Conservation (phyloP, 2,888 invertebrate genomes). For the Andrena bucephala region DNA sequence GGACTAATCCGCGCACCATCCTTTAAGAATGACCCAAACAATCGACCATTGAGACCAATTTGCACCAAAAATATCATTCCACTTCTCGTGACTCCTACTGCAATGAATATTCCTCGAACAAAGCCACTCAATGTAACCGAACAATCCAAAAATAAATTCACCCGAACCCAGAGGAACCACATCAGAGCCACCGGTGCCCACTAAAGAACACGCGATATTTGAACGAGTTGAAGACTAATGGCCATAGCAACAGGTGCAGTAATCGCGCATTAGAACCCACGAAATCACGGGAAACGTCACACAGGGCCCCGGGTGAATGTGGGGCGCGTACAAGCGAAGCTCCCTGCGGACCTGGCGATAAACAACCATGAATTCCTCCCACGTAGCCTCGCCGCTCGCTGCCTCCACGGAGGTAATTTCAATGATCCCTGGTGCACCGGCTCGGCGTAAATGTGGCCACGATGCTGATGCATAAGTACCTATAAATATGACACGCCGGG, state of each 20-base stretch:
- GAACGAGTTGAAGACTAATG: slow-evolving; percentile 50
- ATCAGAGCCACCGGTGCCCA: background rate
- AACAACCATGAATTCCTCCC: slow-evolving; percentile 73
- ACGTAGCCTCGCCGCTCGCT: slow-evolving; percentile 47
- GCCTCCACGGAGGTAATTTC: slow-evolving; percentile 69
- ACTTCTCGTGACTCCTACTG: too few relatives aligned
- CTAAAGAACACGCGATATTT: background rate
- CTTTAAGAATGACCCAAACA: too few relatives aligned
- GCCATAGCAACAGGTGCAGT: slow-evolving; percentile 59
- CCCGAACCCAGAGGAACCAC: too few relatives aligned
- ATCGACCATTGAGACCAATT: too few relatives aligned
- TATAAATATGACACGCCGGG: slow-evolving; percentile 78
- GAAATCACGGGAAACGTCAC: slow-evolving; percentile 39
- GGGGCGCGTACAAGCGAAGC: background rate
- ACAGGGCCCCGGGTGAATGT: background rate
- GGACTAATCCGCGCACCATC: too few relatives aligned
- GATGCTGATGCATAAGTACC: slow-evolving; percentile 78
- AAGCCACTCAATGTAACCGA: too few relatives aligned
- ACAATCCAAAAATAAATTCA: too few relatives aligned
- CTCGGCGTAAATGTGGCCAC: slow-evolving; percentile 70
- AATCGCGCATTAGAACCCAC: slow-evolving; percentile 5
- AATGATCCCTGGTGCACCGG: slow-evolving; percentile 67
- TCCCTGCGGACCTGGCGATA: slow-evolving; percentile 64
- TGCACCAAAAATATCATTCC: too few relatives aligned
- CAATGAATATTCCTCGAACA: too few relatives aligned